Conservation (phyloP, 2,113 vertebrate species). For the Chrysochloris asiatica region DNA sequence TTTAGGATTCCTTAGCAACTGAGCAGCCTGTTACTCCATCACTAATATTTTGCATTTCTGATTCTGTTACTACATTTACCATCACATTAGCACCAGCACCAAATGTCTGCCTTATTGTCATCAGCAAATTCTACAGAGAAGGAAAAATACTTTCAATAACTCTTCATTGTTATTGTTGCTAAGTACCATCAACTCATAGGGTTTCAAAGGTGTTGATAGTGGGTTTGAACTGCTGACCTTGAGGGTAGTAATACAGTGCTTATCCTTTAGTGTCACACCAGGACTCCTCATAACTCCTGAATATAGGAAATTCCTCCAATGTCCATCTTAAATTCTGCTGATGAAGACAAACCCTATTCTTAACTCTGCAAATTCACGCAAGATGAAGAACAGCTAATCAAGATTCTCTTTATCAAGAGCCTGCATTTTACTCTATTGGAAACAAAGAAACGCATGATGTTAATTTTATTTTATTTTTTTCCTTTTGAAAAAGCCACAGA, state of each 20-base stretch:
- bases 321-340: not conserved
- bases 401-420: not conserved
- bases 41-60: conserved; percentile 62
- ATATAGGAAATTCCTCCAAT: not conserved
- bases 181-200: too few relatives aligned
- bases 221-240: too few relatives aligned
- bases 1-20: conserved; percentile 63
- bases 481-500: not conserved
- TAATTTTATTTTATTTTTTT: not conserved
- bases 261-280: too few relatives aligned
- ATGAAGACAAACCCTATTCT: not conserved
- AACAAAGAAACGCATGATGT: conserved; percentile 15
- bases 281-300: not conserved
- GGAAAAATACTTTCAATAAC: not conserved
- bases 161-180: not conserved
- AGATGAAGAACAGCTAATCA: not conserved
- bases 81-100: not conserved
- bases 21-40: conserved; percentile 23
- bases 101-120: not conserved
- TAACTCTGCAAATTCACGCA: not conserved
- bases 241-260: too few relatives aligned
- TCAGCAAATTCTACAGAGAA: not conserved
- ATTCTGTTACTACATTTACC: not conserved
- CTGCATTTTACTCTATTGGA: conserved; percentile 16
- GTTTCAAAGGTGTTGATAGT: too few relatives aligned